phyloP scores from a whole-genome alignment of 2,113 vertebrate species.

The Ciconia boyciana region DNA sequence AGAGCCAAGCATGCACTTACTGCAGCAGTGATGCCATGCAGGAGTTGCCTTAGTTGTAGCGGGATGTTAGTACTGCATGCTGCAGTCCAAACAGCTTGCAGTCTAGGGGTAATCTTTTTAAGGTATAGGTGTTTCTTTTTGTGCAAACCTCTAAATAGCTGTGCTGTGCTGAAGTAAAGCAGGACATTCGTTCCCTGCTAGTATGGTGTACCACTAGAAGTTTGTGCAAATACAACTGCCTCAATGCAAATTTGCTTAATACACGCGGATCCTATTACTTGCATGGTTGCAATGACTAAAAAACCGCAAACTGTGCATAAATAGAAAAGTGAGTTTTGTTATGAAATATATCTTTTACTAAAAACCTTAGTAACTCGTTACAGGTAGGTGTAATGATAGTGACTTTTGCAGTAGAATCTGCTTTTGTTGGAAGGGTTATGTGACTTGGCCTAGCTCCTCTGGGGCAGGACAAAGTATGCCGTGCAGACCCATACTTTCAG shows the following conservation, averaged over 20 bases:
- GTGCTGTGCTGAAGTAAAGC: neutral
- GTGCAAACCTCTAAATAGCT: neutral
- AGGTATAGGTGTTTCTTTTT: neutral
- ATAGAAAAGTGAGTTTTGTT: neutral
- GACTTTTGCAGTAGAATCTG: neutral
- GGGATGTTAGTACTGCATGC: neutral
- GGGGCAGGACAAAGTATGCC: neutral
- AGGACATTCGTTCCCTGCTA: neutral
- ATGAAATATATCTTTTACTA: neutral
- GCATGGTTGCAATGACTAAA: neutral
- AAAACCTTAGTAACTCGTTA: neutral
- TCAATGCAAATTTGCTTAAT: neutral
- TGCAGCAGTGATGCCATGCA: neutral
- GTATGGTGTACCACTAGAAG: accelerated
- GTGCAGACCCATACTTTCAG: neutral
- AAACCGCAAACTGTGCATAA: neutral
- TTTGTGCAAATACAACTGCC: neutral
- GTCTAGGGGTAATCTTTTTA: neutral
- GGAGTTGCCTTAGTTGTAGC: neutral
- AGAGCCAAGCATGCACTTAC: neutral
- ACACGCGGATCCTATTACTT: accelerated
- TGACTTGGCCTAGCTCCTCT: neutral
- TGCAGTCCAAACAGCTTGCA: neutral
- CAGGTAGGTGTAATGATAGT: neutral
- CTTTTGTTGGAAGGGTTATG: neutral